These are phyloP conservation scores for Zeugodacus cucurbitae DNA, from an alignment of 1,140 invertebrate species.

Conservation along the genomic window DNA sequence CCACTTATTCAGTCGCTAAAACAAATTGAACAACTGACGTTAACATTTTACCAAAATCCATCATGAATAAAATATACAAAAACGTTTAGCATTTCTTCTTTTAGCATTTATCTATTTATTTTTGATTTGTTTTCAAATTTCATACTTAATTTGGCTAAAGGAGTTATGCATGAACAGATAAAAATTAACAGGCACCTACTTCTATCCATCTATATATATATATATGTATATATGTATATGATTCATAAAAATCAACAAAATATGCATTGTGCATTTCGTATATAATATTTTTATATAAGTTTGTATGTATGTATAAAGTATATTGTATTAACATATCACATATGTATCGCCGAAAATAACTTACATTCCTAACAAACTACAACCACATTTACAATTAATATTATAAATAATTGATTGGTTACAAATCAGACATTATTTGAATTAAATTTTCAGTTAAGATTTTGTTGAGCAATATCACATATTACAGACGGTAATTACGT, in stretches of 20 bases:
- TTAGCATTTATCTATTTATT: no score
- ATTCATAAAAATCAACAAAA: constrained; percentile 35
- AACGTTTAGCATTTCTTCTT: no score
- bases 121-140: not conserved
- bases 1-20: no score
- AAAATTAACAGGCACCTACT: not conserved
- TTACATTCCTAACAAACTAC: constrained; percentile 3
- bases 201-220: not conserved
- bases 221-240: not conserved
- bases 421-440: no score
- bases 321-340: constrained; percentile 40
- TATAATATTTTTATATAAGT: constrained; percentile 9
- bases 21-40: no score
- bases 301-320: constrained; percentile 19
- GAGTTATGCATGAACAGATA: not conserved
- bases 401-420: not conserved
- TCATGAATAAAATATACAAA: no score
- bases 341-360: constrained; percentile 28
- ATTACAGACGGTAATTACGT: not conserved
- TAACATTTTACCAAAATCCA: no score
- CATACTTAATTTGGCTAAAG: constrained; percentile 15
- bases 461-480: not conserved
- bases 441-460: not conserved
- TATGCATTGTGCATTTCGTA: constrained; percentile 35
- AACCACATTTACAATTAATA: constrained; percentile 1